Evolutionary conservation across 2,113 vertebrate species (phyloP).

Genomic region (Thoracochromis brauschi): DNA sequence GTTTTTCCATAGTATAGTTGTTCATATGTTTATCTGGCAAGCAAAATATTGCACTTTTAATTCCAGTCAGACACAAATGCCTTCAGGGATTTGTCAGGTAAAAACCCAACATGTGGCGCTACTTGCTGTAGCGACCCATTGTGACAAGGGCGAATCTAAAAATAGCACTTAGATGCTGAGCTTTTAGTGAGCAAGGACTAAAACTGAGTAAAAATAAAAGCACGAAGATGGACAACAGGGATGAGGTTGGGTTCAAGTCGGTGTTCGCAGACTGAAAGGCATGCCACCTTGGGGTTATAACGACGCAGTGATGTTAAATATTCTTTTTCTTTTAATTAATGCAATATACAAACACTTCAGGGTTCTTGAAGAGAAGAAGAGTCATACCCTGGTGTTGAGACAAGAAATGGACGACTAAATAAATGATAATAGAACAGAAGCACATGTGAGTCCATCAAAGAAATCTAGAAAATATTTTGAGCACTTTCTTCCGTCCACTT

Average conservation of each 20-base stretch:
- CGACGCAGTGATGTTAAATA: background rate
- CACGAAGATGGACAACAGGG: background rate
- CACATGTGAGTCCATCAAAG: background rate
- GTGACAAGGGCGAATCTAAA: background rate
- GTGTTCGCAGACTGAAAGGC: fast-evolving
- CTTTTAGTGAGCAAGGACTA: background rate
- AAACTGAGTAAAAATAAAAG: background rate
- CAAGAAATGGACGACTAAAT: fast-evolving
- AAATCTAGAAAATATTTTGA: background rate
- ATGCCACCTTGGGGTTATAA: background rate
- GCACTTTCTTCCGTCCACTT: background rate
- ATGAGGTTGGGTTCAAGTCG: background rate
- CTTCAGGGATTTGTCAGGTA: background rate
- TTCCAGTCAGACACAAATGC: background rate
- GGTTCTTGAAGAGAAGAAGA: background rate
- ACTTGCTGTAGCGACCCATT: background rate
- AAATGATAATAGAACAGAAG: background rate
- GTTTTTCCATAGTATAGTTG: background rate
- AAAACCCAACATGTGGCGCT: background rate
- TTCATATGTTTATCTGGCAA: background rate
- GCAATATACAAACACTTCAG: background rate
- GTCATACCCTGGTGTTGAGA: background rate
- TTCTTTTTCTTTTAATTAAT: background rate
- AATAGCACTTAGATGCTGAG: background rate
- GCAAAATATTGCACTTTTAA: background rate